Conservation (phyloP, 1,140 invertebrate species). For the Stegodyphus dumicola region DNA sequence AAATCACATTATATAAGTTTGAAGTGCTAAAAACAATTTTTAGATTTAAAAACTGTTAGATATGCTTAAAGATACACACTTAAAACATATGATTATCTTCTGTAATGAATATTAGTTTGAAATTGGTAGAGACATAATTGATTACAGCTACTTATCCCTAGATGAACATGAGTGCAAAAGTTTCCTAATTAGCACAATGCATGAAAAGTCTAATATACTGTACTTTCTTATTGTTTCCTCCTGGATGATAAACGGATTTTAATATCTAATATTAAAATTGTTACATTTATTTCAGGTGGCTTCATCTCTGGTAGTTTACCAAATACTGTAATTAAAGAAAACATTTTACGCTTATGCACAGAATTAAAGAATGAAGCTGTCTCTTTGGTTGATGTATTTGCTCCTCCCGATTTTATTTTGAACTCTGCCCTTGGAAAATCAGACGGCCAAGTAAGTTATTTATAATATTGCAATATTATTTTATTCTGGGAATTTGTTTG, state of each 20-base stretch:
- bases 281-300: slow-evolving; percentile 24
- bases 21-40: too few relatives aligned
- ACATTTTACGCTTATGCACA: slow-evolving; percentile 69
- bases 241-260: neutral
- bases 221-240: neutral
- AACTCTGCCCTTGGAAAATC: slow-evolving; percentile 82
- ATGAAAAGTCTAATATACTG: too few relatives aligned
- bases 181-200: too few relatives aligned
- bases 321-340: slow-evolving; percentile 39
- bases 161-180: too few relatives aligned
- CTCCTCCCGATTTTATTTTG: slow-evolving; percentile 87
- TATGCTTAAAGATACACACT: too few relatives aligned
- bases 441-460: slow-evolving; percentile 73
- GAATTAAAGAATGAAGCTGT: slow-evolving; percentile 80
- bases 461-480: neutral
- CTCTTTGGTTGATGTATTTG: slow-evolving; percentile 83
- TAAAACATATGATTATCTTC: too few relatives aligned
- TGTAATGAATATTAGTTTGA: too few relatives aligned
- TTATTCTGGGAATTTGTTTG: neutral
- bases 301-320: slow-evolving; percentile 32
- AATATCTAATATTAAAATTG: neutral
- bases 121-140: too few relatives aligned
- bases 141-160: too few relatives aligned
- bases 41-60: too few relatives aligned
- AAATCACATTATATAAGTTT: too few relatives aligned